Base-by-base conservation (phyloP, 2,113 vertebrate genomes). In the Pituophis catenifer region DNA sequence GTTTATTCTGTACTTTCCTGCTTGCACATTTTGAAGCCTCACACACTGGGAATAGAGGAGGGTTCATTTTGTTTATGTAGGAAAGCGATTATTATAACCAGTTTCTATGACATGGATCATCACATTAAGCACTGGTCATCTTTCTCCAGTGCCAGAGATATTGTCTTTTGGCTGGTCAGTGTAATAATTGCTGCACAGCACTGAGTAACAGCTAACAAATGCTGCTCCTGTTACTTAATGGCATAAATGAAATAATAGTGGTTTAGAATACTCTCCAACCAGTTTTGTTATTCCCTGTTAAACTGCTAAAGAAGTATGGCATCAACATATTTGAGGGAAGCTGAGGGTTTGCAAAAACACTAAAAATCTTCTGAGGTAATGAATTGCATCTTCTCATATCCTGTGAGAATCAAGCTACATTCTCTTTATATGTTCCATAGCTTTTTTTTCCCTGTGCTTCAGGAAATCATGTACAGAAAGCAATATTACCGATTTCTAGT, bases 121-220 rank as follows among this genome's bases (percentile, higher is more conserved):
- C 93, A 89, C 52, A 7, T 87, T 24, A 81, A 57, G 55, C 59
- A 0, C 54, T 94, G 94, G 19, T 89, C 90, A 95, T 86, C 92
- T 89, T 92, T 38, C 90, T 90, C 53, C 48, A 57, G 54, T 8
- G 44, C 92, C 93, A 21, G 92, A 94, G 92, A 93, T 44, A 90
- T 94, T 96, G 96, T 92, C 85, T 21, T 94, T 93, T 92, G 52
- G 0, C 90, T 93, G 94, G 90, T 88, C 92, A 58, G 90, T 1
- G 10, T 91, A 55, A 58, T 48, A 75, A 91, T 50, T 85, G 59
- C 59, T 88, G 4, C 1, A 5, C 62, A 91, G 65, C 86, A 54
- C 87, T 81, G n/a, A 91, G 26, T 3, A 92, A 62, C 3, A 0
- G 17, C n/a, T 48, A 48, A 48, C 44, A 48, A 48, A 48, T 81